A percentile compares a stretch with the other conserved stretches of the same genome.
Conservation (phyloP, 2,797 vertebrate species). For the Sebastes steindachneri region DNA sequence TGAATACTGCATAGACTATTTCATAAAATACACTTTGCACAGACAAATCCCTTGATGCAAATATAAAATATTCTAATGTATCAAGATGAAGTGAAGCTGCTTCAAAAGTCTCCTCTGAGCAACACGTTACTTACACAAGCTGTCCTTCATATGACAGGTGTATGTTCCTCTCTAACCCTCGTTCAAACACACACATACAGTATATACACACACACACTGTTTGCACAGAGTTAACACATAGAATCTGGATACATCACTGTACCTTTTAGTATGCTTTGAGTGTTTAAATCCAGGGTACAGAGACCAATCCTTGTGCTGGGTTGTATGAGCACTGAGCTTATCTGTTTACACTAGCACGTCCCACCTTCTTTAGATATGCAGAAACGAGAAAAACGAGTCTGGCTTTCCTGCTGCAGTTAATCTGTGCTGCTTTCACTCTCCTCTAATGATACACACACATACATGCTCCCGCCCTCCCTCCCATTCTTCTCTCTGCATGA, state of each 20-base stretch:
- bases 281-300: conserved; percentile 32
- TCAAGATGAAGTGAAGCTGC: not conserved
- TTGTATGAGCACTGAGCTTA: conserved; percentile 33
- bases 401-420: conserved; percentile 43
- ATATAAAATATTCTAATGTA: not conserved
- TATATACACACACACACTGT: not conserved
- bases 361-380: conserved; percentile 75
- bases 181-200: not conserved
- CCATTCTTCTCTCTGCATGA: conserved; percentile 26
- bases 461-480: not conserved
- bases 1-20: not conserved
- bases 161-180: not conserved
- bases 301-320: conserved; percentile 46
- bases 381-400: conserved; percentile 84
- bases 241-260: conserved; percentile 44
- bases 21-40: not conserved
- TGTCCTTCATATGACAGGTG: conserved; percentile 10
- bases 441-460: conserved; percentile 4
- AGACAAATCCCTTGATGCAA: not conserved
- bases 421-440: conserved; percentile 48
- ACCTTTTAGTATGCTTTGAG: conserved; percentile 54
- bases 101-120: not conserved
- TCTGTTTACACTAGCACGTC: conserved; percentile 64
- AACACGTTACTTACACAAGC: not conserved
- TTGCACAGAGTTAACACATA: not conserved